phyloP scores from a whole-genome alignment of 2,888 invertebrate genomes.

The Dastarcus helophoroides region DNA sequence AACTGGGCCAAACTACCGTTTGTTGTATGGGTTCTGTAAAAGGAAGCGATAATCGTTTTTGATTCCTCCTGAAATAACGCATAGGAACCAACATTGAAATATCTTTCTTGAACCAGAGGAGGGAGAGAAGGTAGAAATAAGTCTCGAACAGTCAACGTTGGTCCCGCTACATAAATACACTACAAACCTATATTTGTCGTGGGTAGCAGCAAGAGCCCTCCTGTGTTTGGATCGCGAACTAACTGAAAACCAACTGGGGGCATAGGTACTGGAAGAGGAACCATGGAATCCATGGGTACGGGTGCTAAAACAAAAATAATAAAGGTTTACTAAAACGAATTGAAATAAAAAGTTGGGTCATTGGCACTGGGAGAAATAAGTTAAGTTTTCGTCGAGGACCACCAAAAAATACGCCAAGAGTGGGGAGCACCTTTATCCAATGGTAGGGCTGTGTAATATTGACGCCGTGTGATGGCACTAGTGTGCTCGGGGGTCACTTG shows the following conservation, averaged over 20 bases:
- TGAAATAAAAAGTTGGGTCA: conserved; percentile 9
- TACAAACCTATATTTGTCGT: conserved; percentile 30
- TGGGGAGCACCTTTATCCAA: no score
- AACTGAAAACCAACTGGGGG: conserved; percentile 75
- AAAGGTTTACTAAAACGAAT: conserved; percentile 10
- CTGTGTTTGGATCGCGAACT: conserved; percentile 74
- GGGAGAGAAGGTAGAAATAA: no score
- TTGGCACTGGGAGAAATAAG: not conserved
- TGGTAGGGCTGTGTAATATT: no score
- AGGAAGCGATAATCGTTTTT: no score
- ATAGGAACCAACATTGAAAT: no score
- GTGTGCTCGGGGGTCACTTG: no score
- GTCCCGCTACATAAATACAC: no score
- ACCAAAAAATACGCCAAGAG: no score
- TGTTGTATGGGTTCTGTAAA: conserved; percentile 55
- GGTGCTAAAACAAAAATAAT: conserved; percentile 44
- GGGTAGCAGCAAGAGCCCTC: conserved; percentile 70
- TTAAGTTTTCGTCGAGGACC: not conserved
- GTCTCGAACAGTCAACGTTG: no score
- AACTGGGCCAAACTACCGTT: conserved; percentile 64
- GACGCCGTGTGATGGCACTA: no score
- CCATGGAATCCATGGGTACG: conserved; percentile 62
- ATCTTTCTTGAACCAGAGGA: no score
- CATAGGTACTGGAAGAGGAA: conserved; percentile 54
- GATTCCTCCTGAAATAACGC: no score